A percentile compares a stretch with the other conserved stretches of the same genome.
Evolutionary conservation across 1,140 invertebrate species (phyloP).

Genomic region (Rhysida immarginata): DNA sequence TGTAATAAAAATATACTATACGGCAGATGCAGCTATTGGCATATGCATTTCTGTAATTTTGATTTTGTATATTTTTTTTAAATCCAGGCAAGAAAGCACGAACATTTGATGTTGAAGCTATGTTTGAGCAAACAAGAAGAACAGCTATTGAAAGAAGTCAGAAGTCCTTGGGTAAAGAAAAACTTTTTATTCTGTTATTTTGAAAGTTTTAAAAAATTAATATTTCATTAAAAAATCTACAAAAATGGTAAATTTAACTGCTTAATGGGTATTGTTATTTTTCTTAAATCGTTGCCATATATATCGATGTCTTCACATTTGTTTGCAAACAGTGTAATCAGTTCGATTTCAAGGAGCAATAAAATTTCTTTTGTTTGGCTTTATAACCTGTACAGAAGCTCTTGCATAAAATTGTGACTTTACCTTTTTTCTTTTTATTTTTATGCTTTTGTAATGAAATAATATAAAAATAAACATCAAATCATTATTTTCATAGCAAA

Average conservation of each 20-base stretch:
- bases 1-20: too few relatives aligned
- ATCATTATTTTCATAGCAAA: neutral
- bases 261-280: neutral
- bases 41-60: too few relatives aligned
- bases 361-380: too few relatives aligned
- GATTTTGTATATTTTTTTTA: slow-evolving; percentile 7
- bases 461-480: neutral
- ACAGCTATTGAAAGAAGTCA: slow-evolving; percentile 25
- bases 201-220: too few relatives aligned
- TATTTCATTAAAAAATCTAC: neutral
- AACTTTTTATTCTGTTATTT: neutral
- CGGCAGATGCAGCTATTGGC: too few relatives aligned
- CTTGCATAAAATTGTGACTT: too few relatives aligned
- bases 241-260: neutral
- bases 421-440: too few relatives aligned
- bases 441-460: too few relatives aligned
- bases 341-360: too few relatives aligned
- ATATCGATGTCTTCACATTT: slow-evolving; percentile 2
- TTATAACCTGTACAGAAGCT: too few relatives aligned
- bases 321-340: too few relatives aligned
- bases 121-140: slow-evolving; percentile 29
- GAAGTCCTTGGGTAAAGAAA: slow-evolving; percentile 11
- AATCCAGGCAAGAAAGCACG: slow-evolving; percentile 26
- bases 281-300: slow-evolving; percentile 11
- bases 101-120: slow-evolving; percentile 31